Evolutionary conservation across 2,113 vertebrate species (phyloP).

Genomic region (Amphiprion ocellaris): DNA sequence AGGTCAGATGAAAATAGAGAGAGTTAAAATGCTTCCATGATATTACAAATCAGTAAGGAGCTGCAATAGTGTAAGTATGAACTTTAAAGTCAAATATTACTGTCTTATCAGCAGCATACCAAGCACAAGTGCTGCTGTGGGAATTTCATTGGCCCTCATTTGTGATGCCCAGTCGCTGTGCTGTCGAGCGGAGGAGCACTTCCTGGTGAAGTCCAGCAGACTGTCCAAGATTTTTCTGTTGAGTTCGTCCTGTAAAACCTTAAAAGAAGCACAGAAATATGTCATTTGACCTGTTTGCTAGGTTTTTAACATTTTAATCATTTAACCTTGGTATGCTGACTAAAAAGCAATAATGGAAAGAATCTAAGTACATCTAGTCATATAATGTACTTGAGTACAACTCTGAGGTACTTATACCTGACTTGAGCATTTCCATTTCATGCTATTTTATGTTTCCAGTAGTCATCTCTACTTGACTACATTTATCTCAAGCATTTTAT

Average conservation of each 20-base stretch:
- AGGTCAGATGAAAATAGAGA: background rate
- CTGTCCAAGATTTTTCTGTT: conserved; percentile 92
- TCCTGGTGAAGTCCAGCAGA: conserved; percentile 89
- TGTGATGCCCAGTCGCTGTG: conserved; percentile 86
- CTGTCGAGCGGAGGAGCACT: conserved; percentile 81
- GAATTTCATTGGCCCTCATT: conserved; percentile 93
- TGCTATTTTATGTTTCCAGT: no score
- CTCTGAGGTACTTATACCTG: no score
- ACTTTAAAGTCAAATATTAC: background rate
- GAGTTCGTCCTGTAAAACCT: conserved; percentile 92
- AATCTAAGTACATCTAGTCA: no score
- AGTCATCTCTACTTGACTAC: no score
- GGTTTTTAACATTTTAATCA: no score
- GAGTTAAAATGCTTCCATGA: background rate
- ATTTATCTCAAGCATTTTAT: no score
- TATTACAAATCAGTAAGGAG: background rate
- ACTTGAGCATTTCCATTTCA: no score
- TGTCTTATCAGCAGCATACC: conserved; percentile 71
- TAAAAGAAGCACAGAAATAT: background rate
- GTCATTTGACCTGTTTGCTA: no score
- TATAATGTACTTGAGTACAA: no score
- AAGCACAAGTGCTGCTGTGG: conserved; percentile 92
- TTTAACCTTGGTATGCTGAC: no score
- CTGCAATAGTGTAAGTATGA: background rate
- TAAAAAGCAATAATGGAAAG: no score